Evolutionary conservation across 2,797 vertebrate genomes (phyloP), one percentile per base, ranked within the genome.

Genomic region (Lutjanus campechanus): DNA sequence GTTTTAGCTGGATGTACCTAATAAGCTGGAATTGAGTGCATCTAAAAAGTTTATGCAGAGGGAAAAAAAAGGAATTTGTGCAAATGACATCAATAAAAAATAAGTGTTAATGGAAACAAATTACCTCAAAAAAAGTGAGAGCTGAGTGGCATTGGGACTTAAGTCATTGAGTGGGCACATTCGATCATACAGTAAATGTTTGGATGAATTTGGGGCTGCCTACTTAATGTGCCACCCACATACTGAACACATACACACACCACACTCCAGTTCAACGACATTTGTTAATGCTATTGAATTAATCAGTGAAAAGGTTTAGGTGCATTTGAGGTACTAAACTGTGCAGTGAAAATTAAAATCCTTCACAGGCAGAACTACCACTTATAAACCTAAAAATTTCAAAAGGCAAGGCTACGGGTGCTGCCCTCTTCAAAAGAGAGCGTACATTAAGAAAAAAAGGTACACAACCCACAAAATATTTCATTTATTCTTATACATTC

Each of bases 361-460:
- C 73, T 89, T 88, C 76, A 71, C 3, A 51, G 46, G 19, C 54
- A 66, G 73, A 85, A 80, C 62, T 68, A 63, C 29, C 55, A 81
- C 73, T 81, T 77, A 22, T 74, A 13, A 77, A 61, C 9, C 29
- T 61, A 58, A 82, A 68, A 8, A 17, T 77, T 66, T 81, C n/a
- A 17, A 85, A 85, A 72, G 78, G 61, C 83, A 89, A 87, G 81
- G 85, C 63, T 69, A 79, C 73, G 73, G 81, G 64, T 78, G 72
- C 72, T 76, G 67, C 49, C 56, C 11, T 79, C 40, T 62, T 81
- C 40, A 80, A 81, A 77, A 63, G 44, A 77, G 13, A 58, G 65
- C 13, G 9, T 55, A 62, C 20, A 64, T 55, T 47, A 40, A 50
- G 25, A 51, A 82, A 76, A 80, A 47, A 81, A 74, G 64, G 67